A percentile compares a stretch with the other conserved stretches of the same genome.
Conservation (phyloP, 1,140 invertebrate species). For the Drosophila kepulauana region DNA sequence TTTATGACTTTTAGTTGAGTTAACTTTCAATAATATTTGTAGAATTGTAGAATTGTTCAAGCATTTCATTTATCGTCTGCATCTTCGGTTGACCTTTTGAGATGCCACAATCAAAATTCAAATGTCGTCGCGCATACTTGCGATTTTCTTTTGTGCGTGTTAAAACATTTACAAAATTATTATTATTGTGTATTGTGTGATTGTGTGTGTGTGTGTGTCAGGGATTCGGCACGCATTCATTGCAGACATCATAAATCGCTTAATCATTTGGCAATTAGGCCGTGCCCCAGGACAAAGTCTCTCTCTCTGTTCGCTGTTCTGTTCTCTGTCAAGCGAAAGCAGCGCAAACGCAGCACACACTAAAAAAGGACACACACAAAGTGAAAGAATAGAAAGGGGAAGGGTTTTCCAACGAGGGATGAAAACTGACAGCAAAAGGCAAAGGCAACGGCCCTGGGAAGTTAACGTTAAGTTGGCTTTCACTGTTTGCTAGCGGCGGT, state of each 20-base stretch:
- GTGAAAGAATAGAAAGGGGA: slow-evolving; percentile 23
- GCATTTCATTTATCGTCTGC: slow-evolving; percentile 4
- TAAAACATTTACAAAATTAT: slow-evolving; percentile 80
- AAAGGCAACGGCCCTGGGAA: slow-evolving; percentile 41
- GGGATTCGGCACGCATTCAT: slow-evolving; percentile 75
- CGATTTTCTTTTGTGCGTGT: slow-evolving; percentile 65
- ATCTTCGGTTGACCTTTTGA: slow-evolving; percentile 39
- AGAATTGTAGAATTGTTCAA: not conserved
- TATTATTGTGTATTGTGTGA: slow-evolving; percentile 71
- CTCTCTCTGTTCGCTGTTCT: slow-evolving; percentile 23
- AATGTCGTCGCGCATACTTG: slow-evolving; percentile 42
- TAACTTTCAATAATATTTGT: slow-evolving; percentile 1
- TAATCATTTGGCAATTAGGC: slow-evolving; percentile 85
- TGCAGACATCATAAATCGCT: slow-evolving; percentile 84
- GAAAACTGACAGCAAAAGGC: slow-evolving; percentile 47
- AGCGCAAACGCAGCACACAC: slow-evolving; percentile 17
- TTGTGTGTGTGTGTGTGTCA: slow-evolving; percentile 35
- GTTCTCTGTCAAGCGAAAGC: slow-evolving; percentile 48
- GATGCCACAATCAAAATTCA: slow-evolving; percentile 22
- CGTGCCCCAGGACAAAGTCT: slow-evolving; percentile 49
- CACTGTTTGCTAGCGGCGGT: slow-evolving; percentile 37
- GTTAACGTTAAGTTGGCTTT: slow-evolving; percentile 34
- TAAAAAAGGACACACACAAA: slow-evolving; percentile 42
- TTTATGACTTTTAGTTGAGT: slow-evolving; percentile 2
- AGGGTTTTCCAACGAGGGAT: slow-evolving; percentile 16